Evolutionary conservation across 2,888 invertebrate species (phyloP), one percentile per base, ranked within the genome.

Genomic region (Smittia sp.): DNA sequence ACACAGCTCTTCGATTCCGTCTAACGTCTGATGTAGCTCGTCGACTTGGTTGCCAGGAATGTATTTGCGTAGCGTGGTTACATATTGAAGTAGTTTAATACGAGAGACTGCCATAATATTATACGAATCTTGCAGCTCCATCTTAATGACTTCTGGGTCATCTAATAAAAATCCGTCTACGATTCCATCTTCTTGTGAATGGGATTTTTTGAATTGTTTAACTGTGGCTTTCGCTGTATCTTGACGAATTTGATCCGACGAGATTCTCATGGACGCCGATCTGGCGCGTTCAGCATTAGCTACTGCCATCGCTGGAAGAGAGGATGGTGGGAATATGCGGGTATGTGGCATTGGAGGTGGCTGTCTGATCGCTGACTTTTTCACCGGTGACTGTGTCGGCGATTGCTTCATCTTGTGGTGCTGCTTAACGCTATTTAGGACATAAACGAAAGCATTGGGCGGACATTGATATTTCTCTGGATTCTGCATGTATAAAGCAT

Each of bases 401-500:
- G 11, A 68, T 58, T 63, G 69, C 41, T 74, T 66, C 22, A n/a
- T 27, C 18, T 20, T 65, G 13, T 69, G 46, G 24, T 58, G 32
- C 39, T 74, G 41, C 54, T 58, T 52, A 1, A 65, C 15, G 39
- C 76, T 76, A 73, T 77, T 76, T 25, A 77, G 77, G 32, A 79
- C 77, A 69, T 79, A 79, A 27, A 78, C 77, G 74, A 82, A 82
- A 9, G 80, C 80, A 76, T 81, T 80, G 7, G 76, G 74, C 3
- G 81, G 82, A 11, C 79, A 78, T 41, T 80, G 79, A 54, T 81
- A 82, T 76, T 79, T 80, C 78, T 83, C 79, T 6, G 85, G 85
- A 76, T 81, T 80, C 75, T 81, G 80, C 79, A 85, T 82, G 75
- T 83, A 81, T 3, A 89, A 80, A 0, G 89, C 88, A 78, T 88